These are phyloP conservation scores for Protodeltote pygarga DNA, from an alignment of 2,888 invertebrate species.

Conservation along the genomic window DNA sequence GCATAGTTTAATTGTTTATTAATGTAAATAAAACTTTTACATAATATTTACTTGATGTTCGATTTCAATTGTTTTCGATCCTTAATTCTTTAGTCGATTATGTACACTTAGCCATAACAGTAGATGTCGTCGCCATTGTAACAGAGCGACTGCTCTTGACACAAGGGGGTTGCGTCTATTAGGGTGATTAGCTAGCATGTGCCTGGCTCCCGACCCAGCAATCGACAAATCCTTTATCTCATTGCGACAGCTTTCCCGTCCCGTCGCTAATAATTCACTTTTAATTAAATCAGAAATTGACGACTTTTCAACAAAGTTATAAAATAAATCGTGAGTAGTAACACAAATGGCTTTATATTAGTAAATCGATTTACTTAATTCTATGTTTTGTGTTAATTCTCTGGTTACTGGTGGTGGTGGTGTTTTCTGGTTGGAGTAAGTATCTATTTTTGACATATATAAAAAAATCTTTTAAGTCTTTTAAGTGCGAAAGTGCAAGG, in stretches of 20 bases:
- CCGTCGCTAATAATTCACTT: constrained; percentile 60
- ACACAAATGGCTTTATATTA: constrained; percentile 52
- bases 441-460: too few relatives aligned
- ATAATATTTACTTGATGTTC: too few relatives aligned
- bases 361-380: constrained; percentile 28
- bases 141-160: constrained; percentile 56
- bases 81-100: constrained; percentile 29
- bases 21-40: too few relatives aligned
- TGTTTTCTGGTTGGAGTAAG: too few relatives aligned
- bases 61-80: too few relatives aligned
- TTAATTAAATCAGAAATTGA: constrained; percentile 70
- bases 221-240: constrained; percentile 73
- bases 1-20: too few relatives aligned
- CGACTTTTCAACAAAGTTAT: constrained; percentile 62
- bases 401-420: too few relatives aligned
- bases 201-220: constrained; percentile 58
- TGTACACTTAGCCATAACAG: constrained; percentile 27
- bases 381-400: too few relatives aligned
- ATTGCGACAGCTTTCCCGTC: constrained; percentile 52
- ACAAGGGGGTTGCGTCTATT: constrained; percentile 54
- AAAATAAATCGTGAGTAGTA: constrained; percentile 52
- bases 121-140: constrained; percentile 38
- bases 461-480: too few relatives aligned
- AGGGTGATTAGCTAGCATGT: constrained; percentile 61
- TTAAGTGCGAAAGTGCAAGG: too few relatives aligned